phyloP scores from a whole-genome alignment of 2,113 vertebrate genomes.

The Nettapus auritus region DNA sequence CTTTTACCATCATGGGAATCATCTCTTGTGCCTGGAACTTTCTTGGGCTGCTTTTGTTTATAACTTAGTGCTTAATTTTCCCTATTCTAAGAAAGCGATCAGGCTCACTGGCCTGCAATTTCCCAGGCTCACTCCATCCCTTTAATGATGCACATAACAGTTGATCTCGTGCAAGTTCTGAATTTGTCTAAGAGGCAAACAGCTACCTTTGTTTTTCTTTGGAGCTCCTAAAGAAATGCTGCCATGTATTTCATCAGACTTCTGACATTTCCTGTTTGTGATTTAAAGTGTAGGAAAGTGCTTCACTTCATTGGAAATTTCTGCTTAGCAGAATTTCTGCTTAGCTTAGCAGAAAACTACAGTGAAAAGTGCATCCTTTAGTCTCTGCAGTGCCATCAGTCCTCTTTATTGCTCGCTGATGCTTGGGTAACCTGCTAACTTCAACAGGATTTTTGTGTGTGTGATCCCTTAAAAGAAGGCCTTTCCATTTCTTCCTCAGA shows the following conservation, averaged over 20 bases:
- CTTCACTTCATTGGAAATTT: background rate
- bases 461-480: background rate
- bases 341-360: background rate
- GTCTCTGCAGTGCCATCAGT: background rate
- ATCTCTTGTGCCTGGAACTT: background rate
- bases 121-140: background rate
- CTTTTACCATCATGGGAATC: background rate
- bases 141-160: background rate
- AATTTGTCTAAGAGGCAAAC: background rate
- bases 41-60: background rate
- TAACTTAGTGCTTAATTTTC: background rate
- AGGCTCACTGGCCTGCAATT: background rate
- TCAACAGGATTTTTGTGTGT: background rate
- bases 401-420: fast-evolving
- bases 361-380: background rate
- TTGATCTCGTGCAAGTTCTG: background rate
- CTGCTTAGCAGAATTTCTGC: background rate
- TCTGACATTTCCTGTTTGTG: background rate
- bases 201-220: background rate
- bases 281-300: background rate
- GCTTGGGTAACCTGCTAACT: background rate
- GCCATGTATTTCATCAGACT: background rate
- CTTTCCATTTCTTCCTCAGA: background rate
- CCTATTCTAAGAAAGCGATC: background rate
- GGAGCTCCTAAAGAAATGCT: background rate